A percentile compares a stretch with the other conserved stretches of the same genome.
Conservation (phyloP, 2,113 vertebrate species). For the Platysternon megacephalum region DNA sequence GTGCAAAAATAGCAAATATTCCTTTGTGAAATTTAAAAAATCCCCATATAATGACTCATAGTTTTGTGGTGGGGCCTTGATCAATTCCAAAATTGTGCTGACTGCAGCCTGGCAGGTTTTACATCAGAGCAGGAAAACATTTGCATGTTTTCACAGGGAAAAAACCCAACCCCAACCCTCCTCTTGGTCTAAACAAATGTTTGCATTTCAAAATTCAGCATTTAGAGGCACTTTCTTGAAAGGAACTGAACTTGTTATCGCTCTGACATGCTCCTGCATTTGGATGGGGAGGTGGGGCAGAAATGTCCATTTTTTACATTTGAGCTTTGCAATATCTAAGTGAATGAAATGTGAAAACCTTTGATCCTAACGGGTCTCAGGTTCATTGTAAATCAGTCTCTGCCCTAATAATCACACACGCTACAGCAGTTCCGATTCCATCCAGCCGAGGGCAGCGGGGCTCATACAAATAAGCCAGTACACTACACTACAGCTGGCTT, state of each 20-base stretch:
- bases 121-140: neutral
- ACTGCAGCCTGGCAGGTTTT: neutral
- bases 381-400: neutral
- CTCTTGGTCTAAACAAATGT: neutral
- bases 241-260: neutral
- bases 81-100: neutral
- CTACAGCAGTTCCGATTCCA: neutral
- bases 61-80: neutral
- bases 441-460: neutral
- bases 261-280: neutral
- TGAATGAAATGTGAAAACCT: neutral
- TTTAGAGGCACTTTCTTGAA: neutral
- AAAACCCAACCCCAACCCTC: neutral
- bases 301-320: neutral
- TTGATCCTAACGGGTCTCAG: neutral
- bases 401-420: neutral
- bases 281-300: neutral
- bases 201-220: neutral
- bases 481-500: accelerated
- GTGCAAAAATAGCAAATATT: neutral
- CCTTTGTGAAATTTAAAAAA: neutral
- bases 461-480: neutral
- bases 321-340: neutral
- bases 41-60: neutral
- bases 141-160: neutral